These are phyloP conservation scores for Acronicta psi DNA, from an alignment of 2,888 invertebrate genomes.

Conservation along the genomic window DNA sequence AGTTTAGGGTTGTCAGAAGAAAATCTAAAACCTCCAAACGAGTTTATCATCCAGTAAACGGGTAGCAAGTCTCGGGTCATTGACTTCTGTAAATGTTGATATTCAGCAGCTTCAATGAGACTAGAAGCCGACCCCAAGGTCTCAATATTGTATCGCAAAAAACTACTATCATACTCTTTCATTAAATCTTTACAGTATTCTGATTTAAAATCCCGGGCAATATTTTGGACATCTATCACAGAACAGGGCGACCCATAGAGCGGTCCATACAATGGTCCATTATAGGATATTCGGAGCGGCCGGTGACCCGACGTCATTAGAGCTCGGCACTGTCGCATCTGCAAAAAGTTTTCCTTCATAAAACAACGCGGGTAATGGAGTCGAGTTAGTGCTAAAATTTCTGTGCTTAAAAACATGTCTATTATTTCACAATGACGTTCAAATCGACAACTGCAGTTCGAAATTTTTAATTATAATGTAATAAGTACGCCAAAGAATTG, in stretches of 20 bases:
- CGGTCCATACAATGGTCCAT: slow-evolving; percentile 61
- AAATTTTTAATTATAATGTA: too few species aligned
- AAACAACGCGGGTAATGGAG: slow-evolving; percentile 59
- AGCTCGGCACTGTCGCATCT: slow-evolving; percentile 58
- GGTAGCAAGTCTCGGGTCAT: too few species aligned
- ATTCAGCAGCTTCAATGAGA: too few species aligned
- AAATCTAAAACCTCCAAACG: too few species aligned
- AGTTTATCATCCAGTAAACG: too few species aligned
- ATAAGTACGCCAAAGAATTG: too few species aligned
- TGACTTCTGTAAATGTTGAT: too few species aligned
- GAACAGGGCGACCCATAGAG: slow-evolving; percentile 17
- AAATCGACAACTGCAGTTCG: too few species aligned
- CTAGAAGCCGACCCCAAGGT: too few species aligned
- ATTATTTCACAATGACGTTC: too few species aligned
- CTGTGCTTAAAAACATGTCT: neutral
- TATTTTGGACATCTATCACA: slow-evolving; percentile 52
- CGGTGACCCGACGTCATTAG: slow-evolving; percentile 70
- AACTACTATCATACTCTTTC: neutral
- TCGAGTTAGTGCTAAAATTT: neutral
- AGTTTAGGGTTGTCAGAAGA: too few species aligned
- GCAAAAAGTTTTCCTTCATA: slow-evolving; percentile 71
- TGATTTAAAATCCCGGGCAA: slow-evolving; percentile 31
- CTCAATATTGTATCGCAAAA: too few species aligned
- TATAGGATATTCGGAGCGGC: slow-evolving; percentile 65
- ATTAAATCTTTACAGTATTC: slow-evolving; percentile 6